Percentiles rank a stretch among this genome's conserved stretches.
These are phyloP conservation scores for Sebastes minor DNA, from an alignment of 2,797 vertebrate genomes.

Conservation along the genomic window DNA sequence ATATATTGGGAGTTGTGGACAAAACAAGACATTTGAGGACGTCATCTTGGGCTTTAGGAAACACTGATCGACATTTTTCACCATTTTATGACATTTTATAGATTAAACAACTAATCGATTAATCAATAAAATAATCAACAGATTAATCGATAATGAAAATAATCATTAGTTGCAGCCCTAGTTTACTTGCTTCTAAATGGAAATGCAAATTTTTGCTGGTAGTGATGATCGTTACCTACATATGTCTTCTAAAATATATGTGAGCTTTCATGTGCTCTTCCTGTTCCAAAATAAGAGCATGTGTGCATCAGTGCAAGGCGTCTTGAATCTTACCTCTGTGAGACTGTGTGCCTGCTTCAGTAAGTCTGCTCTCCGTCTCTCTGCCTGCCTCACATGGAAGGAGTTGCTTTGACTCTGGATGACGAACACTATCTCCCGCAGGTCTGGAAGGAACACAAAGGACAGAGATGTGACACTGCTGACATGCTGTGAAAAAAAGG, in stretches of 20 bases:
- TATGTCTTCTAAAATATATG: not conserved
- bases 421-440: slow-evolving; percentile 91
- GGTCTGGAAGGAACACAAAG: slow-evolving; percentile 82
- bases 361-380: slow-evolving; percentile 84
- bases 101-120: no score
- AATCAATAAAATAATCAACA: no score
- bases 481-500: slow-evolving; percentile 32
- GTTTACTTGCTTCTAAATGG: not conserved
- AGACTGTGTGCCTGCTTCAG: slow-evolving; percentile 84
- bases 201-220: not conserved
- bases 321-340: slow-evolving; percentile 82
- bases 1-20: no score
- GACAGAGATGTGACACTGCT: slow-evolving; percentile 50
- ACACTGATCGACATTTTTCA: no score
- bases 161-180: no score
- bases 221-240: not conserved
- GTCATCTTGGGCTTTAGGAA: no score
- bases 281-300: not conserved
- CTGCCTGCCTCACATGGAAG: slow-evolving; percentile 90
- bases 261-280: not conserved
- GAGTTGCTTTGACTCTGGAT: slow-evolving; percentile 97
- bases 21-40: no score
- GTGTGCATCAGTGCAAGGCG: not conserved
- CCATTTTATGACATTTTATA: no score
- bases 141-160: no score